Percentiles rank a stretch among this genome's conserved stretches.
phyloP scores from a whole-genome alignment of 2,888 invertebrate genomes.

The Muscina levida region DNA sequence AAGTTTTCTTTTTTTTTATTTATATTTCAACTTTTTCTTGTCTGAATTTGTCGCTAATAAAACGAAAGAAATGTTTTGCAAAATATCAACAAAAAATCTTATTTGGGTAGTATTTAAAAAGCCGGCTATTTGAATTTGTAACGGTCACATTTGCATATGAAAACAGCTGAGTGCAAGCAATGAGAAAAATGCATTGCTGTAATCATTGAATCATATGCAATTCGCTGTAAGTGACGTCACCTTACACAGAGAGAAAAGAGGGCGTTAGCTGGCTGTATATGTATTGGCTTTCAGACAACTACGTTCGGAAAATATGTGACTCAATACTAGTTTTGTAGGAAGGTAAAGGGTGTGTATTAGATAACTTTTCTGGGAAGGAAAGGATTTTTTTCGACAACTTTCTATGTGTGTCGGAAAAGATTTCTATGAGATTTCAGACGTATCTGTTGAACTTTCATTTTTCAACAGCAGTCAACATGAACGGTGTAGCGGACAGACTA shows the following conservation, averaged over 20 bases:
- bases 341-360: too few relatives aligned
- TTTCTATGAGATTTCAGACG: too few relatives aligned
- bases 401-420: too few relatives aligned
- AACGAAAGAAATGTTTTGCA: slow-evolving; percentile 5
- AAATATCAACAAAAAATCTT: neutral
- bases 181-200: neutral
- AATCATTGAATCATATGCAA: neutral
- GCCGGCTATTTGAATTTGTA: neutral
- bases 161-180: neutral
- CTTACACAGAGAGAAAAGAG: neutral
- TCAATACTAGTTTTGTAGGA: too few relatives aligned
- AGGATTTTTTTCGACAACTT: too few relatives aligned
- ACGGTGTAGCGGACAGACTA: too few relatives aligned
- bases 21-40: neutral
- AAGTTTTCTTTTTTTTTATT: slow-evolving; percentile 34
- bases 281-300: too few relatives aligned
- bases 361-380: too few relatives aligned
- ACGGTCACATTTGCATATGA: neutral
- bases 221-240: neutral
- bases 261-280: too few relatives aligned
- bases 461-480: too few relatives aligned
- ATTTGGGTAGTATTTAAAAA: neutral
- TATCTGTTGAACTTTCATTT: too few relatives aligned
- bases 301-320: too few relatives aligned
- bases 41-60: neutral